Evolutionary conservation across 2,888 invertebrate genomes (phyloP).

Genomic region (Aphelenchoides bicaudatus): DNA sequence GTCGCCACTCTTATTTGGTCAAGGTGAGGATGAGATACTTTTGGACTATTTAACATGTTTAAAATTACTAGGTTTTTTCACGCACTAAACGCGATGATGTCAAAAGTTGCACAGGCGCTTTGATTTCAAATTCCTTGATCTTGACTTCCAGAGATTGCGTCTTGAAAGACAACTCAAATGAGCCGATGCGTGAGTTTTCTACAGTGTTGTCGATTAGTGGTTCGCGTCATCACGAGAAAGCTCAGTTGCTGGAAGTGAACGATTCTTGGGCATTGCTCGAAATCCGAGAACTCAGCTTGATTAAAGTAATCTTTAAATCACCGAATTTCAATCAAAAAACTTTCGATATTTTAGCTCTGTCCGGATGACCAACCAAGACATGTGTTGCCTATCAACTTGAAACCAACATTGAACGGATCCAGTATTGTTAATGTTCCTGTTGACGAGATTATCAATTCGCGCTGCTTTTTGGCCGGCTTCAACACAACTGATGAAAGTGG

Average conservation of each 20-base stretch:
- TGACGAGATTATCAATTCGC: slow-evolving; percentile 1
- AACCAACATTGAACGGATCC: not conserved
- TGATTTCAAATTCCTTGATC: slow-evolving; percentile 6
- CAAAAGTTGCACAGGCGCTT: slow-evolving; percentile 11
- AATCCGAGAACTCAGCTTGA: not conserved
- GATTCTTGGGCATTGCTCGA: slow-evolving; percentile 2
- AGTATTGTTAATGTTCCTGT: not conserved
- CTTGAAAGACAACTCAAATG: not conserved
- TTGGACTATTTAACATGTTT: not conserved
- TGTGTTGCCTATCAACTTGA: slow-evolving; percentile 8
- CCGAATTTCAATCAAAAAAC: too few species aligned
- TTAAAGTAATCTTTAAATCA: not conserved
- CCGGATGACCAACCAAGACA: slow-evolving; percentile 2
- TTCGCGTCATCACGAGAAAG: not conserved
- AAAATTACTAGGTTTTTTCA: slow-evolving; percentile 2
- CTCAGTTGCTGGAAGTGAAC: not conserved
- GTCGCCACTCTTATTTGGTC: slow-evolving; percentile 13
- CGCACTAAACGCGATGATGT: not conserved
- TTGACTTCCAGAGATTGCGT: slow-evolving; percentile 15
- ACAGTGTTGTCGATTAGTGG: too few species aligned
- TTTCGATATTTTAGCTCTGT: not conserved
- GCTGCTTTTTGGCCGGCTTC: slow-evolving; percentile 14
- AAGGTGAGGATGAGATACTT: slow-evolving; percentile 10
- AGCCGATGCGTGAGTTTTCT: not conserved
- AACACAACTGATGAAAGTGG: slow-evolving; percentile 9